Evolutionary conservation across 2,888 invertebrate genomes (phyloP).

Genomic region (Vannuccia rotundouncinata): DNA sequence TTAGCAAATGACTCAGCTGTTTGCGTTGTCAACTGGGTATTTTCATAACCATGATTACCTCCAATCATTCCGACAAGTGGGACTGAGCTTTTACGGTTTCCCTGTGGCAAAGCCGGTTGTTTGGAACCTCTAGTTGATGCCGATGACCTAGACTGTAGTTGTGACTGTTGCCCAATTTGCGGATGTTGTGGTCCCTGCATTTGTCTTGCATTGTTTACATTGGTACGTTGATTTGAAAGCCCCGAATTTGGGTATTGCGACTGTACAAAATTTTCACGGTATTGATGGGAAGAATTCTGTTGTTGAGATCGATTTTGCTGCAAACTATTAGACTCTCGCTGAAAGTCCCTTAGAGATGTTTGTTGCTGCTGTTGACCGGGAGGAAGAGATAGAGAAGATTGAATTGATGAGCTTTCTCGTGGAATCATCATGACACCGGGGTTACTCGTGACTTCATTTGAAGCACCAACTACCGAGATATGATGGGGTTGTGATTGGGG

Average conservation of each 20-base stretch:
- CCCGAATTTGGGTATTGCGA: neutral
- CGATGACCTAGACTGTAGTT: neutral
- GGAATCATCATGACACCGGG: neutral
- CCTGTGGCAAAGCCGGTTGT: neutral
- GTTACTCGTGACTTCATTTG: neutral
- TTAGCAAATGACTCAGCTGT: neutral
- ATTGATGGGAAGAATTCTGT: too few relatives aligned
- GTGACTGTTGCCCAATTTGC: neutral
- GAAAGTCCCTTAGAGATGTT: neutral
- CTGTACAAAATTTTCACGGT: neutral
- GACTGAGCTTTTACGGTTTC: neutral
- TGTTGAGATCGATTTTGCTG: neutral
- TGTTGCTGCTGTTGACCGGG: neutral
- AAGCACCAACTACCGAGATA: too few relatives aligned
- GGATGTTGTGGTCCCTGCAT: neutral
- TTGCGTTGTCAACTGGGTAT: neutral
- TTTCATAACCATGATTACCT: neutral
- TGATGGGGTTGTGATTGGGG: too few relatives aligned
- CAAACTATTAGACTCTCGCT: neutral
- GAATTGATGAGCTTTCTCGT: neutral
- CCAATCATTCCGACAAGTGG: neutral
- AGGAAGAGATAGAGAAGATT: neutral
- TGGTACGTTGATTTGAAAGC: neutral
- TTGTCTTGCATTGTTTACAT: neutral
- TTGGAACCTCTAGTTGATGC: neutral